phyloP scores from a whole-genome alignment of 2,113 vertebrate species.

The Serinus canaria region DNA sequence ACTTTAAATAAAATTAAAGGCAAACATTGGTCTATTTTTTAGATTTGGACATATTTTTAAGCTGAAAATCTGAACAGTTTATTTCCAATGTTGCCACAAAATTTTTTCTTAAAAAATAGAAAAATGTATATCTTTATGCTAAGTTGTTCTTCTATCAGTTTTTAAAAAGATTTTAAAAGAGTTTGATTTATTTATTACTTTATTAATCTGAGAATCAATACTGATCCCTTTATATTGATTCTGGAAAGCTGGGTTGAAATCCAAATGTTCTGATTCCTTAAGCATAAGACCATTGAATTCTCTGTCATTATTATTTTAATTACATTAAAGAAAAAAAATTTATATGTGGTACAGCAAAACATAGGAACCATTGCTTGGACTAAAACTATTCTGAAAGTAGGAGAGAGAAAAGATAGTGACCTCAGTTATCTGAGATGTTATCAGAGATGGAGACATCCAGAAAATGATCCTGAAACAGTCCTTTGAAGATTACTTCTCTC shows the following conservation, averaged over 20 bases:
- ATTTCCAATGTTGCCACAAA: neutral
- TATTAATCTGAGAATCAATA: neutral
- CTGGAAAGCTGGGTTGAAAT: neutral
- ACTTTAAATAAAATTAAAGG: neutral
- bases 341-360: neutral
- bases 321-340: neutral
- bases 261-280: neutral
- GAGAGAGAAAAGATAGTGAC: neutral
- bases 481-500: neutral
- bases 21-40: neutral
- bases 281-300: neutral
- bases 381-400: neutral
- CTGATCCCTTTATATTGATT: neutral
- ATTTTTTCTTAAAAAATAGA: neutral
- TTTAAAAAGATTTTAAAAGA: neutral
- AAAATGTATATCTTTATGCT: neutral
- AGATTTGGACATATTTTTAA: neutral
- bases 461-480: neutral
- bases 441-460: neutral
- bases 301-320: neutral
- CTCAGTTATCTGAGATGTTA: neutral
- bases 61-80: neutral
- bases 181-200: neutral
- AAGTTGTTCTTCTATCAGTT: neutral
- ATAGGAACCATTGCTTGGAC: neutral